Conservation (phyloP, 1,140 invertebrate species). For the Drosophila jambulina region DNA sequence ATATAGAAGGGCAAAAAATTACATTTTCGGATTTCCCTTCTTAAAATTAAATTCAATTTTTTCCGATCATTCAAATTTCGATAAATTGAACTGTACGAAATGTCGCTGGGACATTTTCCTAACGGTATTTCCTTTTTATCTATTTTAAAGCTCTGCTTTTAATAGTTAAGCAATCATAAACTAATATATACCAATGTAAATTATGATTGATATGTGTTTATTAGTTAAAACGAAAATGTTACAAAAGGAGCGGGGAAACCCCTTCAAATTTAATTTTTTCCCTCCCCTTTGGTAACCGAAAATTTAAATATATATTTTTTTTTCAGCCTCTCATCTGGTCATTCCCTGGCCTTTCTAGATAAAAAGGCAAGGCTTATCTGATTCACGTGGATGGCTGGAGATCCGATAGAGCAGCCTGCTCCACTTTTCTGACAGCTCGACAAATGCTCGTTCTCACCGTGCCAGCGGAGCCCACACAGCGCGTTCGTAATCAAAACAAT, state of each 20-base stretch:
- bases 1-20: too few relatives aligned
- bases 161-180: too few relatives aligned
- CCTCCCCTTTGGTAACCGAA: neutral
- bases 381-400: constrained; percentile 37
- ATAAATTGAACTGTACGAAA: too few relatives aligned
- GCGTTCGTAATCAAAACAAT: constrained; percentile 27
- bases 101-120: too few relatives aligned
- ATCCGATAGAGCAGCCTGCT: constrained; percentile 19
- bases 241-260: neutral
- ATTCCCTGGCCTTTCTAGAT: constrained; percentile 21
- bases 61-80: too few relatives aligned
- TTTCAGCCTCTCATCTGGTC: constrained; percentile 17
- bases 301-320: constrained; percentile 8
- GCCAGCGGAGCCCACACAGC: constrained; percentile 31
- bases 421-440: constrained; percentile 47
- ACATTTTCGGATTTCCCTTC: too few relatives aligned
- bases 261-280: neutral
- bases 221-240: neutral
- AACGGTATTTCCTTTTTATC: too few relatives aligned
- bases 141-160: neutral
- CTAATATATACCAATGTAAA: too few relatives aligned
- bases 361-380: constrained; percentile 37
- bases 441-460: constrained; percentile 40
- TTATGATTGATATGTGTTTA: too few relatives aligned
- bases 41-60: too few relatives aligned